Base-by-base conservation (phyloP, 1,140 invertebrate genomes). In the Conus betulinus region DNA sequence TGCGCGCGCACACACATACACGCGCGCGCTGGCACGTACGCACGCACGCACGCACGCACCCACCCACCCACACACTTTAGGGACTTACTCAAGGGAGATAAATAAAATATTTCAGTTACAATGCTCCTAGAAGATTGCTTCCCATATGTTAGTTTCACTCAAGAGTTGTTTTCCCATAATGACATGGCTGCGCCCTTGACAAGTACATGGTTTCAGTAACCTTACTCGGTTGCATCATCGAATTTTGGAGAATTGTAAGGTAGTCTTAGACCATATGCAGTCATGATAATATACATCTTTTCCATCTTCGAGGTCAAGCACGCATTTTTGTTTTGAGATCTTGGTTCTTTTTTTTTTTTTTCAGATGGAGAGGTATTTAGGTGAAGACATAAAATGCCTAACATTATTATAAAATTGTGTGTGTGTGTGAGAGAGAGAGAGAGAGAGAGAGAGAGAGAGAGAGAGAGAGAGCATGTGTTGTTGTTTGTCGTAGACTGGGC, bases 151-250 rank as follows among this genome's bases (percentile, higher is more conserved):
- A 71, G 20, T 8, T 60, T 60, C 15, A 60, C 8, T 2, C 13
- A 20, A 71, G 67, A 71, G 67, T 71, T 71, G 20, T n/a, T 20
- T 20, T 71, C 15, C 67, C 67, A 71, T 71, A 5, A 71, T 71
- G 67, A 23, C 15, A 71, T 71, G 67, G 67, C 67, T 71, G 67
- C 67, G 67, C 67, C 67, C 67, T 71, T 71, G 67, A 71, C 67
- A 7, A 71, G 15, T 71, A 1, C 67, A 23, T 10, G 67, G 7
- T 71, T 15, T 60, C 57, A 60, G 4, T 60, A 15, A 60, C 8
- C 57, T 11, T 8, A 60, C 57, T 39, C 57, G 15, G 8, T 15
- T 60, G 57, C 57, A 8, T 60, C 15, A 11, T 5, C 8, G 15
- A 15, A 15, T 60, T 60, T 60, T 15, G 15, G 15, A 60, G 57